Evolutionary conservation across 2,888 invertebrate species (phyloP).

Genomic region (Eutolmus rufibarbis): DNA sequence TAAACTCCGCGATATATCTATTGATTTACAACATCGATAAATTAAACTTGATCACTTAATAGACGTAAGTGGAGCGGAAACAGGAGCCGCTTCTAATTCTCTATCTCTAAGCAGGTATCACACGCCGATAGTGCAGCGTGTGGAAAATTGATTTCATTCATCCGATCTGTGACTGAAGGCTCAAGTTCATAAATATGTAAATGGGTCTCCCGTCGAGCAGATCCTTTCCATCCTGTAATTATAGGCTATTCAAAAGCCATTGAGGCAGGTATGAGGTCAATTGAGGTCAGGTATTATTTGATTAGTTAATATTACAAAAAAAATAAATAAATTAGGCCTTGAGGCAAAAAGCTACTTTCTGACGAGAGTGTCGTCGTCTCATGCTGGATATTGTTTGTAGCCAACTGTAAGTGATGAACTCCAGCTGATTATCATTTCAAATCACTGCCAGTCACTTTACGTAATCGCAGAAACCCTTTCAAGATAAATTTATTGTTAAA

Average conservation of each 20-base stretch:
- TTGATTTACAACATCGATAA: neutral
- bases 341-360: neutral
- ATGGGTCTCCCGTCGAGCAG: neutral
- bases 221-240: neutral
- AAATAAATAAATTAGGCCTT: neutral
- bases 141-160: neutral
- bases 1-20: neutral
- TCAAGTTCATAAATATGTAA: neutral
- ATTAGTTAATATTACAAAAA: neutral
- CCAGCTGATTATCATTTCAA: neutral
- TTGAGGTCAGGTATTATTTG: neutral
- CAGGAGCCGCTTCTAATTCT: neutral
- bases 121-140: neutral
- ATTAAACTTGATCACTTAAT: slow-evolving; percentile 21
- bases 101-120: neutral
- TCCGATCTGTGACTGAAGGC: neutral
- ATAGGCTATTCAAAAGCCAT: neutral
- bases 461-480: neutral
- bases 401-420: slow-evolving; percentile 1
- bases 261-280: neutral
- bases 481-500: neutral
- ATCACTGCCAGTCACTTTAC: neutral
- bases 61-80: neutral
- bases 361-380: neutral
- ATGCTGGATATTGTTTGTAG: neutral